Percentiles rank a stretch among this genome's conserved stretches.
These are phyloP conservation scores for Anabacerthia variegaticeps DNA, from an alignment of 2,797 vertebrate species.

Conservation along the genomic window DNA sequence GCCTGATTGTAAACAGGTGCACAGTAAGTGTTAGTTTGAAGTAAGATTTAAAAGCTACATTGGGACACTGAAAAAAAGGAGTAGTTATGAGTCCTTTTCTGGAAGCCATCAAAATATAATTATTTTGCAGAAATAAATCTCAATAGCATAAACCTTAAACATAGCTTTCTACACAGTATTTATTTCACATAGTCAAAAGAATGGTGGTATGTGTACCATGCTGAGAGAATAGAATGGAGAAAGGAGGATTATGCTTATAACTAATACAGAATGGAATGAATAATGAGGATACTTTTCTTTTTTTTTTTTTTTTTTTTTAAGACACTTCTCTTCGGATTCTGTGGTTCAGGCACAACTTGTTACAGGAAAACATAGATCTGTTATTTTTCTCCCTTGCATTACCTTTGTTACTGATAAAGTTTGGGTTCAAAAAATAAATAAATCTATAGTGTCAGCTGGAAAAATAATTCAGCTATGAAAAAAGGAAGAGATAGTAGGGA, in stretches of 20 bases:
- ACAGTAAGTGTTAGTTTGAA: conserved; percentile 11
- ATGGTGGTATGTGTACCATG: background rate
- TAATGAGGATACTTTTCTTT: background rate
- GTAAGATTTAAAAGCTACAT: conserved; percentile 21
- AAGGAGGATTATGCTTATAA: background rate
- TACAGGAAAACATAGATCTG: background rate
- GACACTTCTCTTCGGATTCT: background rate
- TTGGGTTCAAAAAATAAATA: background rate
- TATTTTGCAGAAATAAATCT: conserved; percentile 10
- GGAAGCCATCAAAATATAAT: background rate
- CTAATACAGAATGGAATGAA: background rate
- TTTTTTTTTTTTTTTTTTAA: background rate
- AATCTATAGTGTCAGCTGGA: background rate
- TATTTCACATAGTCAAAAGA: background rate
- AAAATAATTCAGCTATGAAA: background rate
- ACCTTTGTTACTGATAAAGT: background rate
- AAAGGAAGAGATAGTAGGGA: background rate
- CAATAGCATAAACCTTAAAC: background rate
- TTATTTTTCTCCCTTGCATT: background rate
- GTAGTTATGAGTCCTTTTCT: background rate
- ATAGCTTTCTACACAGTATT: background rate
- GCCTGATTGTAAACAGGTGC: conserved; percentile 26
- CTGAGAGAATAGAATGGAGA: background rate
- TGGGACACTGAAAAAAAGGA: background rate
- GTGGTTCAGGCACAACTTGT: background rate